Conservation (phyloP, 2,888 invertebrate genomes). For the Linyphia triangularis region DNA sequence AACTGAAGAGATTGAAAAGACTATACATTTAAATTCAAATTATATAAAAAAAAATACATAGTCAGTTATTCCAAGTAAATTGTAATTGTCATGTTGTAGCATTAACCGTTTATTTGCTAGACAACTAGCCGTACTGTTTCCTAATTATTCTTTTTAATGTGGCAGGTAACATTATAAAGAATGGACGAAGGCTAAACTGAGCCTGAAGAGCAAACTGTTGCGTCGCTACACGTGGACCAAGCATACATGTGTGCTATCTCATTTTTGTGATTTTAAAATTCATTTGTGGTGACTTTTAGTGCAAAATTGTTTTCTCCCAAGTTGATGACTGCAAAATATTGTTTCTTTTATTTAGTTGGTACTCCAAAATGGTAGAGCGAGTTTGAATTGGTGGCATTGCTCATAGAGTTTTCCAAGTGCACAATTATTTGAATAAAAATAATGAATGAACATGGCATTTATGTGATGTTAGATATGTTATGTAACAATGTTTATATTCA, state of each 20-base stretch:
- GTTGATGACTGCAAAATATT: constrained; percentile 1
- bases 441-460: not conserved
- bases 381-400: constrained; percentile 10
- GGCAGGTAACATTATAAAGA: constrained; percentile 32
- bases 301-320: not conserved
- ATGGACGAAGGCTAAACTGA: constrained; percentile 30
- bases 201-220: constrained; percentile 28
- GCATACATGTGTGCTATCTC: not conserved
- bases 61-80: not conserved
- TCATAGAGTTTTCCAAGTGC: not conserved
- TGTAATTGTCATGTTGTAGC: not conserved
- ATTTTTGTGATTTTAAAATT: not conserved
- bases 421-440: not conserved
- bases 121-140: not conserved
- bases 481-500: not conserved
- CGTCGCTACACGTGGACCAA: constrained; percentile 34
- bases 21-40: not conserved
- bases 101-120: not conserved
- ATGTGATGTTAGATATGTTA: not conserved
- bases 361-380: constrained; percentile 29
- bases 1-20: not conserved
- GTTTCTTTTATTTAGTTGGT: constrained; percentile 44
- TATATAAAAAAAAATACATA: not conserved
- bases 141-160: not conserved
- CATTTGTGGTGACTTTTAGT: constrained; percentile 14